phyloP scores from a whole-genome alignment of 2,797 vertebrate species.

The Peromyscus attwateri region DNA sequence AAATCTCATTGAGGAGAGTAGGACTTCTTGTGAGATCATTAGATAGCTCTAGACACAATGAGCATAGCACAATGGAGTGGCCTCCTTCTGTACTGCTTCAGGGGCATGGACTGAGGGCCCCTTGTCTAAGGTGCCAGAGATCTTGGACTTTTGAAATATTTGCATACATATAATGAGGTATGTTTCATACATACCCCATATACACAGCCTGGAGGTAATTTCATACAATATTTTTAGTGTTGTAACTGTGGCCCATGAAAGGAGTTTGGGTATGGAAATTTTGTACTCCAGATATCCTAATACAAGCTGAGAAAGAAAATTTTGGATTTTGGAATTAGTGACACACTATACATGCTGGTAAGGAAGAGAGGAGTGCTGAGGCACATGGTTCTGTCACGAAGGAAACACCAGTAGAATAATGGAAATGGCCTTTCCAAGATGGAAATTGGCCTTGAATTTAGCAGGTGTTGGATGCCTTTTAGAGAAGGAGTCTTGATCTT shows the following conservation, averaged over 20 bases:
- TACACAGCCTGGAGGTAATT: not conserved
- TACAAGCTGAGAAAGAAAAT: not conserved
- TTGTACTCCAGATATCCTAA: not conserved
- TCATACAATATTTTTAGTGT: not conserved
- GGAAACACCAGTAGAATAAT: not conserved
- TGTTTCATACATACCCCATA: not conserved
- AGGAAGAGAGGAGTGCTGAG: not conserved
- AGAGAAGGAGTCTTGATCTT: too few species aligned
- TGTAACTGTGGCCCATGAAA: not conserved
- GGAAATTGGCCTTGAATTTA: slow-evolving; percentile 12
- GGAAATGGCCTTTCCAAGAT: not conserved
- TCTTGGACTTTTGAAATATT: not conserved
- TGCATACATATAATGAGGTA: not conserved
- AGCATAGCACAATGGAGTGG: not conserved
- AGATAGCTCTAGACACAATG: not conserved
- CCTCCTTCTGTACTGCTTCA: not conserved
- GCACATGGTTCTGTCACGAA: not conserved
- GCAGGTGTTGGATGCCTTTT: not conserved
- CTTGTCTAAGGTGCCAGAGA: not conserved
- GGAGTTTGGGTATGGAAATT: not conserved
- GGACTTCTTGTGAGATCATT: not conserved
- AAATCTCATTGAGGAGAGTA: too few species aligned
- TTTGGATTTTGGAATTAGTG: not conserved
- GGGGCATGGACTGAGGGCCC: too few species aligned
- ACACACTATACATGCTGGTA: not conserved